Percentiles rank a stretch among this genome's conserved stretches.
Conservation (phyloP, 1,140 invertebrate species). For the Tribolium madens region DNA sequence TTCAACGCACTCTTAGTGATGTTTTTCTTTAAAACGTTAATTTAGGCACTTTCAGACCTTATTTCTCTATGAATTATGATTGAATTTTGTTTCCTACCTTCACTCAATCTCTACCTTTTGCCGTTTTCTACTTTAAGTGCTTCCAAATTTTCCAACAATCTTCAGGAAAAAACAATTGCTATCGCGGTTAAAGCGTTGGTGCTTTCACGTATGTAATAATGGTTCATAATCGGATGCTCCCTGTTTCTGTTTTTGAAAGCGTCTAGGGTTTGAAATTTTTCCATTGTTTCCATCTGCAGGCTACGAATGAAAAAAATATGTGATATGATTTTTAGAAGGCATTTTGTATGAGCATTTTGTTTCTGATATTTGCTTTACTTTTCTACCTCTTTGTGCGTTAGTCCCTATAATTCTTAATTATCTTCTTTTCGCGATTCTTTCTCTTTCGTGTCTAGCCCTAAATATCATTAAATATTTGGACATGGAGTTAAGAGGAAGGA, state of each 20-base stretch:
- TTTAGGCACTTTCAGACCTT: too few species aligned
- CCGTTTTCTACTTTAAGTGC: too few species aligned
- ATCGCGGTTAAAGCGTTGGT: too few species aligned
- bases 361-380: conserved; percentile 5
- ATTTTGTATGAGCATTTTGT: conserved; percentile 16
- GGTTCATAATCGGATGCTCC: neutral
- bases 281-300: conserved; percentile 14
- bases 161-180: too few species aligned
- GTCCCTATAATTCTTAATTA: conserved; percentile 8
- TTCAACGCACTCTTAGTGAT: too few species aligned
- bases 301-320: conserved; percentile 15
- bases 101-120: too few species aligned
- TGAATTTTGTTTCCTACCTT: too few species aligned
- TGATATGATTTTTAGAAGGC: conserved; percentile 17
- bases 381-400: neutral
- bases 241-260: conserved; percentile 14
- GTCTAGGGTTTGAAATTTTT: conserved; percentile 14
- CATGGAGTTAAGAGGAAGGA: neutral
- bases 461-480: conserved; percentile 24
- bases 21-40: too few species aligned
- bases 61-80: too few species aligned
- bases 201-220: too few species aligned
- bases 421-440: neutral
- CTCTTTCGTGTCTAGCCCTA: neutral
- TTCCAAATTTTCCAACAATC: too few species aligned